Conservation (phyloP, 2,113 vertebrate genomes). For the Quiscalus mexicanus region DNA sequence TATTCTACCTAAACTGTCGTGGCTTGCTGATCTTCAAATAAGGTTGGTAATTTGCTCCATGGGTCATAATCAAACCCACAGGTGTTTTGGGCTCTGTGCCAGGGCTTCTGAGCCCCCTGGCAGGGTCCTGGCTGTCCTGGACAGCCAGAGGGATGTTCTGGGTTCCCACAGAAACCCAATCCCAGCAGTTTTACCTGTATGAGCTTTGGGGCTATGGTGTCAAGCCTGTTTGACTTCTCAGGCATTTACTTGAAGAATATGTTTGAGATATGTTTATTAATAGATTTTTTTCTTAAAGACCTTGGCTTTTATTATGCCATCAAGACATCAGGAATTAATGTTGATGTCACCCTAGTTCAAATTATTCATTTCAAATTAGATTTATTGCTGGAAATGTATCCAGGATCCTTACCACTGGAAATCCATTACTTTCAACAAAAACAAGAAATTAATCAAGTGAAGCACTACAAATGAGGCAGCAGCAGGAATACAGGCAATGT, state of each 20-base stretch:
- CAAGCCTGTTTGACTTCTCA: not conserved
- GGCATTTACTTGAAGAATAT: accelerated
- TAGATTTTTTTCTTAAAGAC: not conserved
- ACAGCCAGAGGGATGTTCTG: no score
- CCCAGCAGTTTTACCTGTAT: accelerated
- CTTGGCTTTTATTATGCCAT: not conserved
- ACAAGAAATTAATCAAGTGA: not conserved
- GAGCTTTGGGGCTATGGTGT: accelerated
- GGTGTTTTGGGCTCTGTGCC: no score
- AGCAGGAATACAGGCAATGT: not conserved
- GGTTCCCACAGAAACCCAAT: accelerated
- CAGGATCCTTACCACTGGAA: not conserved
- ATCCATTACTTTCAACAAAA: not conserved
- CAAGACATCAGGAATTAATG: not conserved
- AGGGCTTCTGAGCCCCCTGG: no score
- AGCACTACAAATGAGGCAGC: not conserved
- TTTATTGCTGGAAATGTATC: not conserved
- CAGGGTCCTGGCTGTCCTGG: no score
- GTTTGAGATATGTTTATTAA: not conserved
- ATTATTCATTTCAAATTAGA: not conserved
- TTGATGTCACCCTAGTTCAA: not conserved
- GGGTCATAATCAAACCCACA: no score
- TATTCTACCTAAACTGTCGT: no score
- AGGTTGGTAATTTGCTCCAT: no score
- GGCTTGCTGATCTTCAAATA: no score